phyloP scores from a whole-genome alignment of 2,888 invertebrate genomes.

The Stenotaenia linearis region DNA sequence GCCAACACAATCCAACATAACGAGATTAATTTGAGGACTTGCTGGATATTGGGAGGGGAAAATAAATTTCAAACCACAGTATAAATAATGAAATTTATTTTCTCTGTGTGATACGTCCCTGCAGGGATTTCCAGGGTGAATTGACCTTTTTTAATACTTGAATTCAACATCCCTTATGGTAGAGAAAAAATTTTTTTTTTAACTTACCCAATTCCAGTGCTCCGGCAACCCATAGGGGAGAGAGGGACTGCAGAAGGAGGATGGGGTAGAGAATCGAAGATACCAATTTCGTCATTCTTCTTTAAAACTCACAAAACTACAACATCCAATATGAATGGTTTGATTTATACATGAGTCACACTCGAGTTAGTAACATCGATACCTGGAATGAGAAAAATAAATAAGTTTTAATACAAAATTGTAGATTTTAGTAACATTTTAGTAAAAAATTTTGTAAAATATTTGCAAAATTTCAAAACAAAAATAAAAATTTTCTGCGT shows the following conservation, averaged over 20 bases:
- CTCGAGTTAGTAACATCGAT: neutral
- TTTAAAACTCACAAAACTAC: neutral
- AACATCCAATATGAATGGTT: neutral
- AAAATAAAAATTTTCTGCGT: too few relatives aligned
- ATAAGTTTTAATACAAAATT: too few relatives aligned
- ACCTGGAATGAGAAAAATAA: neutral
- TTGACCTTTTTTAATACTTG: neutral
- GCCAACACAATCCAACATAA: slow-evolving; percentile 9
- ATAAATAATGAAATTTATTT: neutral
- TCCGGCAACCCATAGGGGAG: neutral
- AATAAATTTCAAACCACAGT: neutral
- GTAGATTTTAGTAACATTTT: too few relatives aligned
- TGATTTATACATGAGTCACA: neutral
- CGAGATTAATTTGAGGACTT: neutral
- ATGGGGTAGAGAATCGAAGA: neutral
- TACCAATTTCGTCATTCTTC: neutral
- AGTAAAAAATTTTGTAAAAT: neutral
- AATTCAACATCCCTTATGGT: too few relatives aligned
- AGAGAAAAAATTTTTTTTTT: neutral
- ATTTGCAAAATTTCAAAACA: too few relatives aligned
- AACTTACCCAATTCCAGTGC: neutral
- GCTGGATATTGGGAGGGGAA: neutral
- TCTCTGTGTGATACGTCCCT: neutral
- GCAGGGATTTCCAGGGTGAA: neutral
- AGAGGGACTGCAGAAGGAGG: neutral